A percentile compares a stretch with the other conserved stretches of the same genome.
Evolutionary conservation across 2,113 vertebrate species (phyloP).

Genomic region (Lutjanus erythropterus): DNA sequence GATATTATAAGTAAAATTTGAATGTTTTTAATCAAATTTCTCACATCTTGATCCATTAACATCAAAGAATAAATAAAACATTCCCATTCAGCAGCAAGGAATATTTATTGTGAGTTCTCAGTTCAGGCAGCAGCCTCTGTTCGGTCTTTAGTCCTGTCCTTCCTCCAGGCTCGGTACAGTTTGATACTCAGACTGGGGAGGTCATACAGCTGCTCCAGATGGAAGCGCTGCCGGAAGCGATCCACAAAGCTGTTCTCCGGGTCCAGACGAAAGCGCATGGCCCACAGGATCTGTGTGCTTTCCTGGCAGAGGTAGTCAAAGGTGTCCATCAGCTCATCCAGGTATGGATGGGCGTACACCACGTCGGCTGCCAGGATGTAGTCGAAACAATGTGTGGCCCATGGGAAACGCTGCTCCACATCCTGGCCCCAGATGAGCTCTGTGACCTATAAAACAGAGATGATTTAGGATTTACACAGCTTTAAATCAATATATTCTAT

Average conservation of each 20-base stretch:
- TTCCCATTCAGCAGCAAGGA: neutral
- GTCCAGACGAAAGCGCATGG: conserved; percentile 94
- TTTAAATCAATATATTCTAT: neutral
- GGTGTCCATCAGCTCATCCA: conserved; percentile 92
- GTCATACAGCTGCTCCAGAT: conserved; percentile 89
- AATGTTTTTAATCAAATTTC: too few species aligned
- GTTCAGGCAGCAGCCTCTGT: conserved; percentile 51
- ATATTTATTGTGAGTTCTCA: neutral
- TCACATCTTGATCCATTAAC: too few species aligned
- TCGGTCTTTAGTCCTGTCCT: conserved; percentile 52
- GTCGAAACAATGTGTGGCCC: conserved; percentile 86
- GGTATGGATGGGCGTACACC: conserved; percentile 92
- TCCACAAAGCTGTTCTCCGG: conserved; percentile 92
- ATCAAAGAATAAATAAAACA: neutral
- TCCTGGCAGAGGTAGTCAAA: conserved; percentile 93
- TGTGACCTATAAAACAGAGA: conserved; percentile 79
- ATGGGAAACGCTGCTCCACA: conserved; percentile 90
- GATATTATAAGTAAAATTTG: too few species aligned
- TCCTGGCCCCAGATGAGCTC: conserved; percentile 92
- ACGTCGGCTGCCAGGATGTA: conserved; percentile 96
- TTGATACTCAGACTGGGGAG: conserved; percentile 94
- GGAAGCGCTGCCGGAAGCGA: conserved; percentile 88
- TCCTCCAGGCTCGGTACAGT: conserved; percentile 91
- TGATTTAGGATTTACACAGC: neutral
- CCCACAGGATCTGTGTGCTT: conserved; percentile 93